Evolutionary conservation across 2,888 invertebrate species (phyloP).

Genomic region (Nemotelus pantherinus): DNA sequence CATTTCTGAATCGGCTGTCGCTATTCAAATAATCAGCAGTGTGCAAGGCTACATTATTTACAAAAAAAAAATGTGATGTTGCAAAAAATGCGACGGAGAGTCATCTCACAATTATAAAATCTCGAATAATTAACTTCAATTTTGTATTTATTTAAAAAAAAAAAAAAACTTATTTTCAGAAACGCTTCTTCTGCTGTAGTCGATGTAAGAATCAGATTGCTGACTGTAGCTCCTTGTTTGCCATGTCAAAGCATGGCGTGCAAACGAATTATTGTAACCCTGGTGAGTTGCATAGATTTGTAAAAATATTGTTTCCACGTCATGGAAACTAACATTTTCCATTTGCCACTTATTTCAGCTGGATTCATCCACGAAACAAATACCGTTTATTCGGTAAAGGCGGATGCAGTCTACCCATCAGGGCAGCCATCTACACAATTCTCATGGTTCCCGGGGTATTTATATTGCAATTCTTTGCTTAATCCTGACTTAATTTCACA

Average conservation of each 20-base stretch:
- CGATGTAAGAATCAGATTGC: slow-evolving; percentile 70
- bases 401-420: slow-evolving; percentile 66
- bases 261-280: slow-evolving; percentile 85
- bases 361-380: slow-evolving; percentile 85
- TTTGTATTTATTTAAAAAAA: too few relatives aligned
- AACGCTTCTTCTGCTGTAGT: slow-evolving; percentile 69
- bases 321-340: not conserved
- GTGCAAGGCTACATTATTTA: too few relatives aligned
- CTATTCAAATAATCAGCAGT: too few relatives aligned
- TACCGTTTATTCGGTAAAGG: slow-evolving; percentile 70
- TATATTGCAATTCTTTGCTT: not conserved
- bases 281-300: slow-evolving; percentile 58
- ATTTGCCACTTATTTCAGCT: slow-evolving; percentile 56
- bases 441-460: slow-evolving; percentile 83
- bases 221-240: slow-evolving; percentile 76
- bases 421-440: slow-evolving; percentile 74
- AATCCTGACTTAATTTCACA: not conserved
- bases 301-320: not conserved
- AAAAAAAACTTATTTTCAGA: slow-evolving; percentile 58
- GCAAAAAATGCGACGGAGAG: too few relatives aligned
- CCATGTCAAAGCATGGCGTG: slow-evolving; percentile 83
- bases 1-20: too few relatives aligned
- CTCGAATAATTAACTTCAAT: too few relatives aligned
- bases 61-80: too few relatives aligned
- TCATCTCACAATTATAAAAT: too few relatives aligned